Evolutionary conservation across 2,113 vertebrate genomes (phyloP), one percentile per base, ranked within the genome.

Genomic region (Cygnus buccinator): DNA sequence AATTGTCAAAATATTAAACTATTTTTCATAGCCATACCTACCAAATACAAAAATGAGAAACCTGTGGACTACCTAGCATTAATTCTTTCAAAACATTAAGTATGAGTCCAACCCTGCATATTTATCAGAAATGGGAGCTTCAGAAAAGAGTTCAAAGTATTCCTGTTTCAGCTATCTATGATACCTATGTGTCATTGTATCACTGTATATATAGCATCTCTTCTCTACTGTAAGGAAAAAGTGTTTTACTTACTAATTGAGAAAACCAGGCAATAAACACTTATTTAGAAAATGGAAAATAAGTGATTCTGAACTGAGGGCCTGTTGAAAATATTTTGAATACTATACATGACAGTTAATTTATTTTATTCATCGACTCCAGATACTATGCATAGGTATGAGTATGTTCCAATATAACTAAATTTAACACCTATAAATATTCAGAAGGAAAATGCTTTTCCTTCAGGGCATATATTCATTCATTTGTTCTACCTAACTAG

Each of bases 341-440:
- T 58, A 25, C 57, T 91, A 75, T 74, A 92, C 25, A 37, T n/a
- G 77, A 76, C 22, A 75, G 70, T 62, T 96, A 1, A 85, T 95
- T 96, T 96, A 11, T 84, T 95, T 81, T 95, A 73, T 46, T 83
- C 37, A 87, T 23, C 4, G 3, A 88, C 62, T 41, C 68, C 41
- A 73, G 48, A 80, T 84, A 95, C 80, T 77, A 82, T 57, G 48
- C 92, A 93, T 37, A 13, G 86, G 29, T 65, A 58, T 37, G 14
- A 90, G 28, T 67, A 58, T 70, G 76, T 74, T 65, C 43, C 44
- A 93, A 93, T 81, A 67, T 91, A 90, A 85, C 29, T 73, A 88
- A 84, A 94, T 93, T 83, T 93, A 97, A 86, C 37, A 59, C 44
- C 80, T 74, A 28, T 90, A 97, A 97, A 93, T 97, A 96, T 95